Percentiles rank a stretch among this genome's conserved stretches.
These are phyloP conservation scores for Drosophila mulleri DNA, from an alignment of 2,888 invertebrate species.

Conservation along the genomic window DNA sequence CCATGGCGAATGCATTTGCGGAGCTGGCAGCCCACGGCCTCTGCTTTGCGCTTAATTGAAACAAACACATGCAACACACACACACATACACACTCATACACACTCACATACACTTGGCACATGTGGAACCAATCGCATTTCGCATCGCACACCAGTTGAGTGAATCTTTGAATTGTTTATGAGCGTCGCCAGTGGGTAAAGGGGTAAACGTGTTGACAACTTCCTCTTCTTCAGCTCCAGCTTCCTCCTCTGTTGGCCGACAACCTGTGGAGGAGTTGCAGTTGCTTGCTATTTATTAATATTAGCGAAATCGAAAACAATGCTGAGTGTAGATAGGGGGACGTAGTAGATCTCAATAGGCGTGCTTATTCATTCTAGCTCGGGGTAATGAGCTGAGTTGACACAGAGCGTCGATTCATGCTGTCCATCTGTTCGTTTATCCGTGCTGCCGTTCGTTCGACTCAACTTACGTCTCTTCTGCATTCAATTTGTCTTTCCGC, in stretches of 20 bases:
- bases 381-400: neutral
- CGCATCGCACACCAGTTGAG: slow-evolving; percentile 66
- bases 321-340: too few species aligned
- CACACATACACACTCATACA: slow-evolving; percentile 3
- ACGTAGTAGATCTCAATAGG: too few species aligned
- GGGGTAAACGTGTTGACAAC: neutral
- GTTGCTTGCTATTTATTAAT: too few species aligned
- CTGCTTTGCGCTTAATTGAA: slow-evolving; percentile 61
- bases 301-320: neutral
- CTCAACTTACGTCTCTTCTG: neutral
- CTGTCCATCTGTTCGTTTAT: neutral
- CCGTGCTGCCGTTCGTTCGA: neutral
- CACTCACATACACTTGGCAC: slow-evolving; percentile 19
- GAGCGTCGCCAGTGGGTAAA: neutral
- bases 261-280: neutral
- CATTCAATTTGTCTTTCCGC: neutral
- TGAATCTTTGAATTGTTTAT: slow-evolving; percentile 44
- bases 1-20: slow-evolving; percentile 63
- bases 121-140: slow-evolving; percentile 77
- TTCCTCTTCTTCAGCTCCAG: neutral
- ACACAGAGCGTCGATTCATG: neutral
- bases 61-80: slow-evolving; percentile 46
- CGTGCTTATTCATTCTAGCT: neutral
- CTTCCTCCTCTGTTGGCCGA: neutral
- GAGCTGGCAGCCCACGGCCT: slow-evolving; percentile 14